Base-by-base conservation (phyloP, 2,888 invertebrate species). In the Sarcophaga subvicina region DNA sequence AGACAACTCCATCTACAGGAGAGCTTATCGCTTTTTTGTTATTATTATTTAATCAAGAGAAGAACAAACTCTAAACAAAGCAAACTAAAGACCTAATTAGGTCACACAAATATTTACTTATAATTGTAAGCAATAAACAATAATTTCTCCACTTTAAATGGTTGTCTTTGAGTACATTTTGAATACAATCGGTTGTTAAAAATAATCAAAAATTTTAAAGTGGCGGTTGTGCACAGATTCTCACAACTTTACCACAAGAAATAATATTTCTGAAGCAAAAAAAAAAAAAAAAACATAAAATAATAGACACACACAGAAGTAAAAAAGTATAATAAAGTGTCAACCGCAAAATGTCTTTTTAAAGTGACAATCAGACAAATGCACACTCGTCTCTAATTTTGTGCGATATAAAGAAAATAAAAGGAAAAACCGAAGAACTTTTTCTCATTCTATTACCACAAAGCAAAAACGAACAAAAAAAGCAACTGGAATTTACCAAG, bases 311-410 rank as follows among this genome's bases (percentile, higher is more conserved):
- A 10, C 37, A 37, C 2, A 37, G 37, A 10, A 37, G 3, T 22
- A 37, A 37, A 54, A 54, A 17, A 4, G 54, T 73, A 63, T 73
- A 79, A 78, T 73, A 83, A 73, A 78, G 73, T 83, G 83, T 79
- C 83, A 83, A 83, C 83, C 79, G 25, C 83, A 83, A 78, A 72
- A 83, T 79, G 27, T 75, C 73, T 83, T 83, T 54, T 78, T 73
- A 67, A 73, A 82, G 66, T 77, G 77, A 82, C 82, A 82, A 54
- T 54, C 63, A 77, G 76, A 76, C 76, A 64, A 77, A 77, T 77
- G 45, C 62, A 22, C 14, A 47, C 54, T 72, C 54, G 17, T 14
- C 54, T 54, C 54, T 54, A 14, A 14, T 37, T 37, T 37, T 37
- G 37, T 37, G 37, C 37, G 37, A 37, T 37, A 14, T 17, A 54